These are phyloP conservation scores for Cynopterus sphinx DNA, from an alignment of 2,797 vertebrate species.

Conservation along the genomic window DNA sequence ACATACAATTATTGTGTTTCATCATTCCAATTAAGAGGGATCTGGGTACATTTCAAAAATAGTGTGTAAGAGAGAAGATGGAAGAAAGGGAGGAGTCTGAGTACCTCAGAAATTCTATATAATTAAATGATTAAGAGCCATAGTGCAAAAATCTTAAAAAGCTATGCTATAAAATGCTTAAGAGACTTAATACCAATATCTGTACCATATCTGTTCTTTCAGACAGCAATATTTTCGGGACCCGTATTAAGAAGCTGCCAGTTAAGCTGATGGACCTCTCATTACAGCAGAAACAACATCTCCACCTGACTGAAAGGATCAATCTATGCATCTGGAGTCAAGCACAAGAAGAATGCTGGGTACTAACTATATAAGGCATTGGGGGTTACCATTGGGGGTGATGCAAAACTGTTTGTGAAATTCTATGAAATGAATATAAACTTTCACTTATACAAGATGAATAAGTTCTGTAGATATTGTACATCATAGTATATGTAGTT, in stretches of 20 bases:
- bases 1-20: not conserved
- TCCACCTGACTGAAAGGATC: not conserved
- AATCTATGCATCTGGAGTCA: conserved; percentile 25
- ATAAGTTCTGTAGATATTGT: not conserved
- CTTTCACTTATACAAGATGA: not conserved
- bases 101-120: not conserved
- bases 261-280: conserved; percentile 11
- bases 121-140: not conserved
- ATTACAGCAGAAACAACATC: not conserved
- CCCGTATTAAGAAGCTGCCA: not conserved
- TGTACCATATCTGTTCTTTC: not conserved
- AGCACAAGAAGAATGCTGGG: conserved; percentile 11
- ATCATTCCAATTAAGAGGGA: too few relatives aligned
- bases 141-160: not conserved
- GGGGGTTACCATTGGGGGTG: not conserved
- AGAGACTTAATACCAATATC: not conserved
- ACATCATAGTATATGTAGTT: not conserved
- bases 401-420: not conserved
- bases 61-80: not conserved
- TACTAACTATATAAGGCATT: not conserved
- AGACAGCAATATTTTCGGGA: not conserved
- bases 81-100: not conserved
- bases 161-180: not conserved
- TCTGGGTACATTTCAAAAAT: not conserved
- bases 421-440: not conserved